Evolutionary conservation across 2,797 vertebrate species (phyloP).

Genomic region (Trachurus trachurus): DNA sequence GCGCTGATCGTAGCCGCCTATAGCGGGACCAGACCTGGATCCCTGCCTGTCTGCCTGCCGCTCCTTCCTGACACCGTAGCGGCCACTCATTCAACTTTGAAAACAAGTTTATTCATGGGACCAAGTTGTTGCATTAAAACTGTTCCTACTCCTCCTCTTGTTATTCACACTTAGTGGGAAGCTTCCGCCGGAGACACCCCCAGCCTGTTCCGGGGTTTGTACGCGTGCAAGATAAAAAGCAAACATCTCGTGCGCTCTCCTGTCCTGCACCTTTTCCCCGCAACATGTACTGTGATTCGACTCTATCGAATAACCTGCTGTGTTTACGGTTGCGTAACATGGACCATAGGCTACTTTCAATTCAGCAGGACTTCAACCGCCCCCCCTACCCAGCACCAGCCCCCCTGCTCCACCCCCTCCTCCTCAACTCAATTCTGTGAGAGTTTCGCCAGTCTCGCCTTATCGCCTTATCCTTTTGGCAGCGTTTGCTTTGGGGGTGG

Average conservation of each 20-base stretch:
- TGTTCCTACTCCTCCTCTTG: no score
- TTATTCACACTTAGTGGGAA: slow-evolving; percentile 10
- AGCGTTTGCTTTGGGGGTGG: slow-evolving; percentile 65
- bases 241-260: slow-evolving; percentile 15
- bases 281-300: background rate
- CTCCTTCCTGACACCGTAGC: background rate
- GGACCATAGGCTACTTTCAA: slow-evolving; percentile 47
- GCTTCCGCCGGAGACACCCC: slow-evolving; percentile 32
- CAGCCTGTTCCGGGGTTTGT: slow-evolving; percentile 20
- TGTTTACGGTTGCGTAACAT: slow-evolving; percentile 73
- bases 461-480: slow-evolving; percentile 72
- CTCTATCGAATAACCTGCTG: slow-evolving; percentile 16
- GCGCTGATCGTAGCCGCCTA: slow-evolving; percentile 29
- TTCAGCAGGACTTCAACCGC: slow-evolving; percentile 35
- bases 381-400: background rate
- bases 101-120: slow-evolving; percentile 43
- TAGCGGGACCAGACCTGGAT: slow-evolving; percentile 19
- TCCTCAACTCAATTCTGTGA: slow-evolving; percentile 41
- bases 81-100: slow-evolving; percentile 53
- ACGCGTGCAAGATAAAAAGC: slow-evolving; percentile 12
- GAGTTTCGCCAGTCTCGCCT: slow-evolving; percentile 68
- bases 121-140: background rate
- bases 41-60: slow-evolving; percentile 2
- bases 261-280: slow-evolving; percentile 7
- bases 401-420: no score